Percentiles rank a stretch among this genome's conserved stretches.
phyloP scores from a whole-genome alignment of 2,113 vertebrate species.

The Melanostigma gelatinosum region DNA sequence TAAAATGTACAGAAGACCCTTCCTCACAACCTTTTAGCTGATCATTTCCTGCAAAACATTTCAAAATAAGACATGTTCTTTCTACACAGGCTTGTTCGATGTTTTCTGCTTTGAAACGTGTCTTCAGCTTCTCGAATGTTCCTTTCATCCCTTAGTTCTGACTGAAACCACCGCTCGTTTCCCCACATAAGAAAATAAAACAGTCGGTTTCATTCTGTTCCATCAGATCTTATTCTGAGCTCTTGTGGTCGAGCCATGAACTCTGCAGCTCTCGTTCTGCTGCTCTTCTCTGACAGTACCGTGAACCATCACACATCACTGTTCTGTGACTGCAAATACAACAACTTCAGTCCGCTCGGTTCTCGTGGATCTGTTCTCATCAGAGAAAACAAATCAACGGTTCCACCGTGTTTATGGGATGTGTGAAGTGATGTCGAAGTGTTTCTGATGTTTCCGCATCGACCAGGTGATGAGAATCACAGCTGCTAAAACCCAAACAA shows the following conservation, averaged over 20 bases:
- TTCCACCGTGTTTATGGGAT: not conserved
- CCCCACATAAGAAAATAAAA: not conserved
- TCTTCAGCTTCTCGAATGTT: not conserved
- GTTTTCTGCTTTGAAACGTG: not conserved
- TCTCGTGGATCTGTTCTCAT: not conserved
- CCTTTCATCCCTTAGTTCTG: accelerated
- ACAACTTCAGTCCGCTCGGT: not conserved
- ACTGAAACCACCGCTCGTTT: not conserved
- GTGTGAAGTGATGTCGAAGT: not conserved
- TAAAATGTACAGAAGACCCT: not conserved
- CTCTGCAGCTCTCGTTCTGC: not conserved
- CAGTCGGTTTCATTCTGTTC: not conserved
- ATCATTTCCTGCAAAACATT: not conserved
- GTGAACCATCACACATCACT: not conserved
- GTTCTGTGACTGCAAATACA: not conserved
- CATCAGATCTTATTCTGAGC: conserved; percentile 11
- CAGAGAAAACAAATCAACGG: not conserved
- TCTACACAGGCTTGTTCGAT: not conserved
- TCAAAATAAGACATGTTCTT: not conserved
- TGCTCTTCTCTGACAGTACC: not conserved
- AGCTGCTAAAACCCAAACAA: conserved; percentile 17
- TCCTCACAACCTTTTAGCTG: not conserved
- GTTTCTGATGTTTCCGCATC: not conserved
- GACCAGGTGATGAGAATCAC: conserved; percentile 18
- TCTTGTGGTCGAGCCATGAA: not conserved